Conservation (phyloP, 1,140 invertebrate genomes). For the Periplaneta americana region DNA sequence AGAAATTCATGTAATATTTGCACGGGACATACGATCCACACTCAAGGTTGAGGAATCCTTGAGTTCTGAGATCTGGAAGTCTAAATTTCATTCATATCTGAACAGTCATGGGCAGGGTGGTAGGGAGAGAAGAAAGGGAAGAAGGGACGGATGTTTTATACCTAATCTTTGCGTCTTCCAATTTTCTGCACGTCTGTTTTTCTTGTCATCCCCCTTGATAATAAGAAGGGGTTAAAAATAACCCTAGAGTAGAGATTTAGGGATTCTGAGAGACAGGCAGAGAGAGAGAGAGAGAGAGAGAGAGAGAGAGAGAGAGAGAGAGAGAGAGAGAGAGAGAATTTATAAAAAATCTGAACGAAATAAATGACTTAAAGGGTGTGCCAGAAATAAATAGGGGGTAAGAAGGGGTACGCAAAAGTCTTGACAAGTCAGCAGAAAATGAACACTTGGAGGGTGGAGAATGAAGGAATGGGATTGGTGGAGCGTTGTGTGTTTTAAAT, state of each 20-base stretch:
- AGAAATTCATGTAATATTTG: too few species aligned
- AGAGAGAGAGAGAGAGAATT: background rate
- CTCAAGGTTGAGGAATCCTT: too few species aligned
- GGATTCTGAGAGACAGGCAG: background rate
- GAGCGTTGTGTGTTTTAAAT: background rate
- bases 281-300: too few species aligned
- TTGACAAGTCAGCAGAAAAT: conserved; percentile 1
- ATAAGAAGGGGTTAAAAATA: background rate
- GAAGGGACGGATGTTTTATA: too few species aligned
- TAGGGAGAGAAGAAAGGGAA: background rate
- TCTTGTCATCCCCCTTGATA: background rate
- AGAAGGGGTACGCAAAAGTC: conserved; percentile 2
- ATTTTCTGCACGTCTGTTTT: background rate
- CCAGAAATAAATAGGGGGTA: background rate
- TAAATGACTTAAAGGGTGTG: background rate
- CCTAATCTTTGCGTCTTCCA: background rate
- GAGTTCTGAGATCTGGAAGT: too few species aligned
- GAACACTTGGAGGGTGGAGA: background rate
- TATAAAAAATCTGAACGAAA: background rate
- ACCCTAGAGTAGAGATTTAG: background rate
- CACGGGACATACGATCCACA: too few species aligned
- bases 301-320: background rate
- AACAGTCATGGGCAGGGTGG: too few species aligned
- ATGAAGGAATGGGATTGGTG: background rate
- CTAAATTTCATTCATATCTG: too few species aligned